phyloP scores from a whole-genome alignment of 2,797 vertebrate species.

The Anolis apletophallus region DNA sequence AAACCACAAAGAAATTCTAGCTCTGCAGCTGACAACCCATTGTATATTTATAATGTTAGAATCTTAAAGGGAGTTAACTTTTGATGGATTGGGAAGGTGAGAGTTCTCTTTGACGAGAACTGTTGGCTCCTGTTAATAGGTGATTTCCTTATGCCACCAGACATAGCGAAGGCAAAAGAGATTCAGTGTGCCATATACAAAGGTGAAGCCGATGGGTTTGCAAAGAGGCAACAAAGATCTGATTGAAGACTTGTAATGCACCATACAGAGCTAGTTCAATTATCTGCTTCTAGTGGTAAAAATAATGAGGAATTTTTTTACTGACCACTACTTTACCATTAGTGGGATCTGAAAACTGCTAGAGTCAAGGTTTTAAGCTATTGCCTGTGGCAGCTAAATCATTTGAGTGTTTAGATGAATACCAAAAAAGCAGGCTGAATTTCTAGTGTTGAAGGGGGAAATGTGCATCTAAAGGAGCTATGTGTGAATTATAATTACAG shows the following conservation, averaged over 20 bases:
- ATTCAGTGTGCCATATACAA: not conserved
- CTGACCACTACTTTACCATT: not conserved
- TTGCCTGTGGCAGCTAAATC: not conserved
- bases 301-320: not conserved
- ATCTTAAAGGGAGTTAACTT: not conserved
- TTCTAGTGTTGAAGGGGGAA: not conserved
- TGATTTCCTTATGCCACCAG: not conserved
- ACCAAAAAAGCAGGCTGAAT: rapidly evolving
- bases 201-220: rapidly evolving
- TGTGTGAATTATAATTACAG: constrained; percentile 22
- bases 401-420: constrained; percentile 18
- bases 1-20: too few species aligned
- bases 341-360: rapidly evolving
- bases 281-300: not conserved
- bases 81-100: not conserved
- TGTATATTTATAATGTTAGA: not conserved
- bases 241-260: not conserved
- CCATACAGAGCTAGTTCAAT: rapidly evolving
- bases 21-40: not conserved
- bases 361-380: not conserved
- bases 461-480: not conserved
- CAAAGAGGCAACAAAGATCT: not conserved
- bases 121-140: not conserved
- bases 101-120: constrained; percentile 12
- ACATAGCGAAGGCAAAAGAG: not conserved